Base-by-base conservation (phyloP, 2,113 vertebrate genomes). In the Gallinago undulata region DNA sequence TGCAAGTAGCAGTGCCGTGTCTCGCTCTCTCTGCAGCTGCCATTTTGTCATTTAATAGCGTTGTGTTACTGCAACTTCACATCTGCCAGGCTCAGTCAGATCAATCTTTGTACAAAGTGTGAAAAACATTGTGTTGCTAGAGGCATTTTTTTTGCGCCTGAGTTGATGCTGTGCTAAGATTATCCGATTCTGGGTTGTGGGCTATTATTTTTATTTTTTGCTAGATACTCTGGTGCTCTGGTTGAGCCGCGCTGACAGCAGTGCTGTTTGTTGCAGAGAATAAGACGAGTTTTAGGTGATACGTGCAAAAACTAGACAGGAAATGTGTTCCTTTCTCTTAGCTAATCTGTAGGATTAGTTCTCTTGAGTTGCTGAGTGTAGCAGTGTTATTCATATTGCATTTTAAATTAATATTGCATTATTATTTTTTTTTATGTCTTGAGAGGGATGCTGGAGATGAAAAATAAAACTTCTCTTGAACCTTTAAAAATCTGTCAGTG, bases 401-500 rank as follows among this genome's bases (percentile, higher is more conserved):
- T 82, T 95, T 95, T 66, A 82, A 92, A 95, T 92, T 76, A 90
- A 87, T 87, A 41, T 68, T 73, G 72, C 37, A 41, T 79, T 87
- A 60, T 74, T 91, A 69, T 50, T 25, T 53, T 53, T 79, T 75
- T 80, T 89, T 27, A 69, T 67, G 50, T 62, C 87, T 89, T 87
- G 28, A 55, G 77, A 93, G 69, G 17, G 81, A 87, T 73, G 57
- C 51, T 84, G n/a, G 55, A 92, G 68, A 81, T 81, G 81, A 94
- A 95, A 95, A 96, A 87, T 81, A 82, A 87, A 92, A 94, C 63
- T 94, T 90, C 60, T 91, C 86, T 68, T 76, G 89, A 96, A 93
- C 81, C 95, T 94, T 92, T 87, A 89, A 87, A 96, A 94, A 92
- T 79, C 84, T 93, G 91, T 84, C 92, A 92, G 55, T 94, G 93